Evolutionary conservation across 2,797 vertebrate species (phyloP), one percentile per base, ranked within the genome.

Genomic region (Atherinosoma microstoma): DNA sequence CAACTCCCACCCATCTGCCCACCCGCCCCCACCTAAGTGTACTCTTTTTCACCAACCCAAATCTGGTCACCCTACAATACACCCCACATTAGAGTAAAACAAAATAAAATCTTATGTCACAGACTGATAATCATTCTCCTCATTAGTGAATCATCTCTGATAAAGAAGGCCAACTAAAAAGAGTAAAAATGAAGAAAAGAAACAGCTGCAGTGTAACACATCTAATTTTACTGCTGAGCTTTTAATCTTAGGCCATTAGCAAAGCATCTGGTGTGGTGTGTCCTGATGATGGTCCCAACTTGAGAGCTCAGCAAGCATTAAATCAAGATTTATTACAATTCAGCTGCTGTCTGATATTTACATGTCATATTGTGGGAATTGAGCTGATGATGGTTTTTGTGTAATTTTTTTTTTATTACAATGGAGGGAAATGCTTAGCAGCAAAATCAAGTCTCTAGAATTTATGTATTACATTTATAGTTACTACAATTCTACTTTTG

Each of bases 161-260:
- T 70, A 30, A 60, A 77, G 7, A 75, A 36, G 59, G 42, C 72
- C 29, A 70, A 47, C 27, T 58, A 66, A 65, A 36, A 56, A 38
- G 15, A 36, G 34, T 13, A 22, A 15, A 59, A 54, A 72, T 35
- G 45, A 64, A 36, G 11, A 15, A 59, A 54, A 62, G 32, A 24
- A 80, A 72, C 79, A 80, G 76, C 73, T 82, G 79, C 66, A 71
- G 62, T 42, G 30, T 72, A 58, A 79, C 85, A 57, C 35, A 75
- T 88, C 70, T 80, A 51, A 76, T 79, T 84, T 84, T 58, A 72
- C 69, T 67, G 70, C 83, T 58, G 54, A 78, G 73, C 60, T 56
- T 84, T 91, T 87, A 56, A 75, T 87, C 67, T 71, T 71, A 73
- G 67, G 27, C 80, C 73, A 88, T 89, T 84, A 83, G 73, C 70